These are phyloP conservation scores for Panagrolaimus sp. DNA, from an alignment of 1,140 invertebrate genomes.

Conservation along the genomic window DNA sequence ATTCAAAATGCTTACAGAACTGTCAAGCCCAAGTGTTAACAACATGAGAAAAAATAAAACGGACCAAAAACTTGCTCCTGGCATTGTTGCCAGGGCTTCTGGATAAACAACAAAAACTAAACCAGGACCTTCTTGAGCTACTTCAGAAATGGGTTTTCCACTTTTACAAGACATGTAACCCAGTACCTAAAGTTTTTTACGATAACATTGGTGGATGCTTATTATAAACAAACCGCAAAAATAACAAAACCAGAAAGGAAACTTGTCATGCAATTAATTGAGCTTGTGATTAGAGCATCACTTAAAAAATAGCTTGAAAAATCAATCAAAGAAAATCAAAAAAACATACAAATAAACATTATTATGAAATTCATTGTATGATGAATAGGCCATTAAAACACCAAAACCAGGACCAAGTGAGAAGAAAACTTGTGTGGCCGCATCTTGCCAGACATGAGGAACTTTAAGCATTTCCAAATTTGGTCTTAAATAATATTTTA, in stretches of 20 bases:
- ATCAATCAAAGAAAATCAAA: background rate
- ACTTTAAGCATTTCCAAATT: conserved; percentile 80
- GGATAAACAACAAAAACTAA: conserved; percentile 57
- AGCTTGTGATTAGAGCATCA: conserved; percentile 87
- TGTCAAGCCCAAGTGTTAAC: conserved; percentile 76
- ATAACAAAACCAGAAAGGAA: conserved; percentile 96
- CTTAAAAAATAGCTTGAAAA: conserved; percentile 61
- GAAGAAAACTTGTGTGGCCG: conserved; percentile 66
- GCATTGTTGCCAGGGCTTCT: conserved; percentile 58
- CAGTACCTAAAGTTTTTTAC: too few species aligned
- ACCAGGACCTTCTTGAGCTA: too few species aligned
- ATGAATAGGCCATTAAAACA: conserved; percentile 62
- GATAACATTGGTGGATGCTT: too few species aligned
- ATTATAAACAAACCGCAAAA: conserved; percentile 84
- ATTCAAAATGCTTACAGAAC: too few species aligned
- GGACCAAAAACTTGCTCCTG: conserved; percentile 73
- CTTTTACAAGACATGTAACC: conserved; percentile 82
- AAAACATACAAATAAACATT: conserved; percentile 64
- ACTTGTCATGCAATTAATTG: conserved; percentile 88
- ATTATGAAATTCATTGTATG: conserved; percentile 66
- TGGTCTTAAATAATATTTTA: conserved; percentile 87
- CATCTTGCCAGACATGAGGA: conserved; percentile 68
- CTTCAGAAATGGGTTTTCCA: conserved; percentile 71
- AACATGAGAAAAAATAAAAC: conserved; percentile 96
- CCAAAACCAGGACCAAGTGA: conserved; percentile 66